phyloP scores from a whole-genome alignment of 2,797 vertebrate genomes.

The Poeciliopsis gracilis region DNA sequence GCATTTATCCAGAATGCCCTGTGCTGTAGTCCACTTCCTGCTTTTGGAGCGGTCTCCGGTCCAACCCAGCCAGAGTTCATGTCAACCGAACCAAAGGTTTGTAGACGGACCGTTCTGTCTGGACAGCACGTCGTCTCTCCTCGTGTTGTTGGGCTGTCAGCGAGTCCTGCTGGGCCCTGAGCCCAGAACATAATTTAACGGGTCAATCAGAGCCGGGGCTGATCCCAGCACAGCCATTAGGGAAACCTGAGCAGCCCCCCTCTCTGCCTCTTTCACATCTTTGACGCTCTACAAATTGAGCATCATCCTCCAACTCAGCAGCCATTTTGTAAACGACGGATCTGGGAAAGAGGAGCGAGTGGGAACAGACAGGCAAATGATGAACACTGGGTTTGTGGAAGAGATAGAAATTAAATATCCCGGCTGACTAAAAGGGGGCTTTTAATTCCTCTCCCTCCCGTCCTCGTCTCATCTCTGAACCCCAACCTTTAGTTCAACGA shows the following conservation, averaged over 20 bases:
- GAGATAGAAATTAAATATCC: conserved; percentile 65
- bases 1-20: no score
- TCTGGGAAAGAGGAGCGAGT: conserved; percentile 57
- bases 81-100: no score
- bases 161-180: conserved; percentile 56
- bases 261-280: conserved; percentile 62
- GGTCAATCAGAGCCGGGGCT: conserved; percentile 61
- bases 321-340: conserved; percentile 67
- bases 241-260: conserved; percentile 69
- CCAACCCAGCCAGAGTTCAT: no score
- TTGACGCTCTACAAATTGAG: conserved; percentile 73
- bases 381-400: conserved; percentile 49
- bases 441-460: conserved; percentile 23
- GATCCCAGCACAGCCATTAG: conserved; percentile 70
- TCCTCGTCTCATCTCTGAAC: conserved; percentile 39
- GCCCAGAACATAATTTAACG: conserved; percentile 76
- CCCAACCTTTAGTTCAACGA: conserved; percentile 65
- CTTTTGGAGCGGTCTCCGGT: no score
- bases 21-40: no score
- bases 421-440: conserved; percentile 27
- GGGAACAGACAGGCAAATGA: conserved; percentile 71
- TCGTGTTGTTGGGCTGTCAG: conserved; percentile 64
- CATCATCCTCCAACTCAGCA: conserved; percentile 62
- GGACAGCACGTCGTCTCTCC: conserved; percentile 45
- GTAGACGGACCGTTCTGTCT: conserved; percentile 11